Base-by-base conservation (phyloP, 2,888 invertebrate genomes). In the Sepioteuthis lessoniana region DNA sequence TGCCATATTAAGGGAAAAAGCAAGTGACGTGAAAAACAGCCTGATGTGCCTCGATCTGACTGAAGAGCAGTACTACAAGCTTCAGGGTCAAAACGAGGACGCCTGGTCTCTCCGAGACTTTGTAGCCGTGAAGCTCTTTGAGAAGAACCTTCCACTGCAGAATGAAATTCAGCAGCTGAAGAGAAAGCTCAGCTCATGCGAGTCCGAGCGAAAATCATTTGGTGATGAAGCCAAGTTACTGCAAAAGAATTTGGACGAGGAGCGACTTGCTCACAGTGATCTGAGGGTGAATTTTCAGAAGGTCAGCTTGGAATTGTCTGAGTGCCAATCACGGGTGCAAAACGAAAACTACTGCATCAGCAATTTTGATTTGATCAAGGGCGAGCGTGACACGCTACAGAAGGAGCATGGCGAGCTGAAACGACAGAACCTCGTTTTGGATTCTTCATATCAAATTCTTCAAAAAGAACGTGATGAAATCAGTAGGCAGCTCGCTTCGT, bases 41-140 rank as follows among this genome's bases (percentile, higher is more conserved):
- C 95, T 97, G 93, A 94, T 95, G 94, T 96, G 97, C 94, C 94
- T 97, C 47, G 96, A 96, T 90, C 60, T 97, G 42, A 96, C 96
- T 37, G 97, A 97, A 94, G 96, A 96, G 93, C 96, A 96, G 94
- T 97, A 97, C 94, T 96, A 95, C 94, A 96, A 96, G 91, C 95
- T 97, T 50, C 95, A 96, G 94, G 94, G 95, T 8, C 94, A 95
- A 47, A 95, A 95, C 94, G 96, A 97, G 93, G 97, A 97, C 93
- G 96, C 97, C 91, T 94, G 97, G 91, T 96, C 97, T 31, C 95
- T 97, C 10, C 96, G 96, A 95, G 97, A 97, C 94, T 97, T 96
- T 96, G 96, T 97, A 94, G 96, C 97, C 47, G 97, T 97, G 96
- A 95, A 96, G 95, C 46, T 97, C 93, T 97, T 95, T 96, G 97